Conservation (phyloP, 2,797 vertebrate species). For the Tauraco hartlaubi region DNA sequence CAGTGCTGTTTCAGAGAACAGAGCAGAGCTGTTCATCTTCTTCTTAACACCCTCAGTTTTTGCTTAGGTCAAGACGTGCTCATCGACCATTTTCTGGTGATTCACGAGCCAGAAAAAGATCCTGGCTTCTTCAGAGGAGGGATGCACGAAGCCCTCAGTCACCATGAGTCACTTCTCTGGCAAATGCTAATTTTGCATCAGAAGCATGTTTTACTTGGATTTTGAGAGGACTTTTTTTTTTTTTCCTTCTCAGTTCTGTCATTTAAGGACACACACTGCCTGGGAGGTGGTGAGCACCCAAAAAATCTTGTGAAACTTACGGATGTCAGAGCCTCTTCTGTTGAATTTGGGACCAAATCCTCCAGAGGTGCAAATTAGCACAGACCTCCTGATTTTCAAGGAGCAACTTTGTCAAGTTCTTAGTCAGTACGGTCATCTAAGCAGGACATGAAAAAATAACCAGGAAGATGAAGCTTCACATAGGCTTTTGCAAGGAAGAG, state of each 20-base stretch:
- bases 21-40: neutral
- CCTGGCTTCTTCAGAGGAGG: slow-evolving; percentile 32
- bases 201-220: slow-evolving; percentile 34
- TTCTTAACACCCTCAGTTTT: neutral
- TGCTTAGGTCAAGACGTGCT: slow-evolving; percentile 46
- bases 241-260: neutral
- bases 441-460: neutral
- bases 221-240: neutral
- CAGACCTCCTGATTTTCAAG: neutral
- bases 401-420: neutral
- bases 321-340: neutral
- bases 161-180: slow-evolving; percentile 59
- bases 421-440: neutral
- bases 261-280: slow-evolving; percentile 6
- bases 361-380: neutral
- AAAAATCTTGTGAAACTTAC: slow-evolving; percentile 20
- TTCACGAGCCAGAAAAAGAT: slow-evolving; percentile 64
- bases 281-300: slow-evolving; percentile 11
- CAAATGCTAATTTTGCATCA: slow-evolving; percentile 55
- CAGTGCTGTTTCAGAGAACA: neutral
- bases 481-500: neutral
- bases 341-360: neutral
- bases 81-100: slow-evolving; percentile 56
- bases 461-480: neutral
- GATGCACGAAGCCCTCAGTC: slow-evolving; percentile 41